Evolutionary conservation across 2,888 invertebrate species (phyloP).

Genomic region (Iphiclides podalirius): DNA sequence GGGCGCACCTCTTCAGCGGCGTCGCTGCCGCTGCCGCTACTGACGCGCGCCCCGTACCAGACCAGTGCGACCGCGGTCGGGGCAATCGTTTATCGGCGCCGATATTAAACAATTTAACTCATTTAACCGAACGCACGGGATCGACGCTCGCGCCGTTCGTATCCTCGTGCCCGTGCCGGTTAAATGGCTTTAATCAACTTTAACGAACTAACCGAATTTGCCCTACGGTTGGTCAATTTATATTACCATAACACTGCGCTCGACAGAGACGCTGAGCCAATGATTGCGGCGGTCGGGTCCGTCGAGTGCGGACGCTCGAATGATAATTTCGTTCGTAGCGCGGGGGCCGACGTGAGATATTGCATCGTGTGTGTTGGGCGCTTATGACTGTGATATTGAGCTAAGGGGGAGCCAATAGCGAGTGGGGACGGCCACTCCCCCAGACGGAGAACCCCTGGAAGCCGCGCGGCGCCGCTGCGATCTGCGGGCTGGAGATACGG

Average conservation of each 20-base stretch:
- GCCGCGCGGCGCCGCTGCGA: no score
- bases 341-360: slow-evolving; percentile 46
- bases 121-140: slow-evolving; percentile 68
- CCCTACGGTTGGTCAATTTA: slow-evolving; percentile 80
- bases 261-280: slow-evolving; percentile 54
- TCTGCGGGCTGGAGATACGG: slow-evolving; percentile 37
- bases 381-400: slow-evolving; percentile 46
- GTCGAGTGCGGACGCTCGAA: slow-evolving; percentile 33
- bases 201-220: slow-evolving; percentile 80
- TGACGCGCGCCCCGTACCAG: slow-evolving; percentile 37
- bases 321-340: slow-evolving; percentile 53
- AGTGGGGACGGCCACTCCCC: slow-evolving; percentile 47
- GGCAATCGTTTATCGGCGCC: slow-evolving; percentile 52
- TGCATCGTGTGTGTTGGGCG: slow-evolving; percentile 46
- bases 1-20: slow-evolving; percentile 9
- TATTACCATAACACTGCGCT: slow-evolving; percentile 74
- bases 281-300: slow-evolving; percentile 48
- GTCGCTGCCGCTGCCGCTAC: slow-evolving; percentile 34
- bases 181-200: slow-evolving; percentile 81
- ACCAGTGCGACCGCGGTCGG: no score
- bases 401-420: slow-evolving; percentile 49
- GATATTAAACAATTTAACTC: slow-evolving; percentile 76
- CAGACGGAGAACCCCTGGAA: slow-evolving; percentile 34
- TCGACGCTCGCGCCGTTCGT: slow-evolving; percentile 75
- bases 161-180: slow-evolving; percentile 73